phyloP scores from a whole-genome alignment of 1,140 invertebrate species.

The Ceratina japonica region DNA sequence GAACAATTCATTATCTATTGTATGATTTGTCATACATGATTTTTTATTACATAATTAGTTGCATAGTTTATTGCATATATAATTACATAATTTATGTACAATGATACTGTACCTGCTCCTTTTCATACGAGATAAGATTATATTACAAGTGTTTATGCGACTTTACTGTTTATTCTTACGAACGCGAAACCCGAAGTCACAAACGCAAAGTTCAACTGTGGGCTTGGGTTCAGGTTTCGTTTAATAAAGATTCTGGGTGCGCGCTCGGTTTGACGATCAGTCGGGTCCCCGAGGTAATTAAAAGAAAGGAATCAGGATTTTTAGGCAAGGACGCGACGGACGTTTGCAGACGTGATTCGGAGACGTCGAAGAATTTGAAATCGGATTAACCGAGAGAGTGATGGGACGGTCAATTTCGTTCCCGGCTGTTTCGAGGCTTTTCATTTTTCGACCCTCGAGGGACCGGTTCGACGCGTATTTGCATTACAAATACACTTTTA shows the following conservation, averaged over 20 bases:
- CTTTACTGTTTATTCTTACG: too few species aligned
- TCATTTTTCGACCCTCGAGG: slow-evolving; percentile 62
- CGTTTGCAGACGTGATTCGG: slow-evolving; percentile 58
- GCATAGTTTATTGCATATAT: too few species aligned
- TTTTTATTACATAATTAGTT: too few species aligned
- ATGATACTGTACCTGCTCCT: too few species aligned
- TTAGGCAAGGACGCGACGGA: slow-evolving; percentile 36
- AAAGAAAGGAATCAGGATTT: slow-evolving; percentile 64
- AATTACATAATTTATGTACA: too few species aligned
- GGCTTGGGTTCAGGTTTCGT: slow-evolving; percentile 12
- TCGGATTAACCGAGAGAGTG: slow-evolving; percentile 62
- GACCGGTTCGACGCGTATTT: slow-evolving; percentile 56
- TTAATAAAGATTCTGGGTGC: slow-evolving; percentile 48
- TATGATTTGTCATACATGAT: too few species aligned
- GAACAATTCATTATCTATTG: too few species aligned
- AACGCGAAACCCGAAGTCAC: too few species aligned
- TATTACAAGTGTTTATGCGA: too few species aligned
- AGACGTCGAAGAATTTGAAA: slow-evolving; percentile 66
- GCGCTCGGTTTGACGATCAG: slow-evolving; percentile 37
- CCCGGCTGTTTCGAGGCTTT: slow-evolving; percentile 59
- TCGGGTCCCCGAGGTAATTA: slow-evolving; percentile 63
- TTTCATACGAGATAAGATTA: too few species aligned
- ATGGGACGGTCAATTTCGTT: slow-evolving; percentile 59
- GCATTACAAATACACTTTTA: slow-evolving; percentile 70
- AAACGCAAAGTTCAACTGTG: too few species aligned